Base-by-base conservation (phyloP, 1,140 invertebrate genomes). In the Zaprionus taronus region DNA sequence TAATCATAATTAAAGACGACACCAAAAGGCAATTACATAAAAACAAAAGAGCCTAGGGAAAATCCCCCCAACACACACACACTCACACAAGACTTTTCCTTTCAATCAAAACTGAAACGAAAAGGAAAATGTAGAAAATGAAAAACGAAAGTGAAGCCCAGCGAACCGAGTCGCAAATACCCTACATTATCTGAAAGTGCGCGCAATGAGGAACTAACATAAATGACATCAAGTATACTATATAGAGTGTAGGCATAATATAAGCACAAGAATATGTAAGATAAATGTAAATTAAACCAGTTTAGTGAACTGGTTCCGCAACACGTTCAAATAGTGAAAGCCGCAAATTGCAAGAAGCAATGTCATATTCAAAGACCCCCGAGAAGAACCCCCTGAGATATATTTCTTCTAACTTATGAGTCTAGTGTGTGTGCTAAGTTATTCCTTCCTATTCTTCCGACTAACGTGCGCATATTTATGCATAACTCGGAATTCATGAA, bases 11-110 rank as follows among this genome's bases (percentile, higher is more conserved):
- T 9, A 53, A 56, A 75, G 49, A 22, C 44, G 55, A 72, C 47
- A 73, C n/a, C 17, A 77, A 70, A 49, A 47, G 26, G 55, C 66
- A 74, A 83, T 87, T 83, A 60, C 74, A 76, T 83, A 89, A 87
- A 81, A 80, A 51, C 61, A 55, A 60, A 36, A 41, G 38, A 75
- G 51, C 14, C 44, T 24, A 51, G 60, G 60, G 67, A 64, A 71
- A 68, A 68, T 41, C 41, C 12, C 60, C 44, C 49, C 58, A 53
- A 53, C n/a, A n/a, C 38, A 71, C 28, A 49, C 36, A 44, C 26
- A 62, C 28, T 49, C 36, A 44, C 26, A 66, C 9, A 71, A 67
- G 44, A 74, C 73, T 79, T 83, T 71, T 77, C 71, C 20, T 51
- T 64, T 83, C 57, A 70, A 58, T 66, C 31, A 28, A 64, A 64